Evolutionary conservation across 2,113 vertebrate species (phyloP).

Genomic region (Lampris megalopsis): DNA sequence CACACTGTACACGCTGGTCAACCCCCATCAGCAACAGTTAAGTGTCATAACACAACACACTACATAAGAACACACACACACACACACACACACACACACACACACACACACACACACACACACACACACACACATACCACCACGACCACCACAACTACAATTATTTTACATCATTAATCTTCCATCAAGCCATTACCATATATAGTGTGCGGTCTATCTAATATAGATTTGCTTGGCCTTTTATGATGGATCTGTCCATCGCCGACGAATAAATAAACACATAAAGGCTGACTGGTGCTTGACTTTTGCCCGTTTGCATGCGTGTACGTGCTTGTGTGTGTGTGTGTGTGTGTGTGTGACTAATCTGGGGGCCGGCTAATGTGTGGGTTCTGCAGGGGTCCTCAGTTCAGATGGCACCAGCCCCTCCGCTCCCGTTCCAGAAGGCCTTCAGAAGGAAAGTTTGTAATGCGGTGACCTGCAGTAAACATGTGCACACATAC

Average conservation of each 20-base stretch:
- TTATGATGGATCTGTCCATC: background rate
- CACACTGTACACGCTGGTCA: no score
- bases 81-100: no score
- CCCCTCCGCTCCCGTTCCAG: constrained; percentile 17
- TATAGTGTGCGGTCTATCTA: background rate
- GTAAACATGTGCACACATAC: constrained; percentile 6
- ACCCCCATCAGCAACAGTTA: no score
- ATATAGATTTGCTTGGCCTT: background rate
- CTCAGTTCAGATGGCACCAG: constrained; percentile 19
- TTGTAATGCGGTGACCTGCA: constrained; percentile 44
- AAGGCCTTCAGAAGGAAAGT: constrained; percentile 55
- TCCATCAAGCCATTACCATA: no score
- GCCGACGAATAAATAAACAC: background rate
- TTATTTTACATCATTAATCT: constrained; percentile 2
- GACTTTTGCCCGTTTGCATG: background rate
- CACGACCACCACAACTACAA: background rate
- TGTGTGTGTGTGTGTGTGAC: constrained; percentile 4
- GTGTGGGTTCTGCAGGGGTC: constrained; percentile 30
- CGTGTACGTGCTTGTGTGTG: background rate
- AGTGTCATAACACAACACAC: no score
- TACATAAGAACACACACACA: no score
- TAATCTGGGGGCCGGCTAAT: constrained; percentile 41
- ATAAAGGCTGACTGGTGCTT: background rate
- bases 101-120: no score
- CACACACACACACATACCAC: no score